Evolutionary conservation across 2,797 vertebrate genomes (phyloP).

Genomic region (Acanthopagrus latus): DNA sequence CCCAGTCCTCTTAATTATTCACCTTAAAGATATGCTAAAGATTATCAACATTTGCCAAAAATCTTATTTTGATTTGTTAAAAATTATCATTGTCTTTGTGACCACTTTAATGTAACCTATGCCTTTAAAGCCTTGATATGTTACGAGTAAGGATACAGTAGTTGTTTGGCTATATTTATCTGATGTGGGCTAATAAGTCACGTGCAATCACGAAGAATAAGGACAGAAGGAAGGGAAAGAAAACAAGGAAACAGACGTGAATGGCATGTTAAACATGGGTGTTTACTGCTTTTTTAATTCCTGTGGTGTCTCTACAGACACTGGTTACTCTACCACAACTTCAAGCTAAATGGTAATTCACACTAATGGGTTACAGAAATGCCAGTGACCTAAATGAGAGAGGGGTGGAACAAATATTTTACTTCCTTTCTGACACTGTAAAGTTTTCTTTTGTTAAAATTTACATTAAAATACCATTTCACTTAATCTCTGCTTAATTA

Average conservation of each 20-base stretch:
- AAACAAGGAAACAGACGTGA: not conserved
- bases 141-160: no score
- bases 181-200: not conserved
- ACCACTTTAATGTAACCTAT: no score
- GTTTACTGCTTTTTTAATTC: slow-evolving; percentile 18
- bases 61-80: not conserved
- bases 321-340: not conserved
- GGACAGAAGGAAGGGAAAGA: not conserved
- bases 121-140: not conserved
- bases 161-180: not conserved
- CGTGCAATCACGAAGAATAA: not conserved
- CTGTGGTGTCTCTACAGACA: slow-evolving; percentile 5
- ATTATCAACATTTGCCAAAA: not conserved
- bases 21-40: not conserved
- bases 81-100: not conserved
- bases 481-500: not conserved
- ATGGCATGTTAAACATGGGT: not conserved
- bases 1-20: not conserved
- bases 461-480: not conserved
- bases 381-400: not conserved
- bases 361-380: slow-evolving; percentile 8
- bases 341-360: not conserved
- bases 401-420: not conserved
- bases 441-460: not conserved
- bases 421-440: slow-evolving; percentile 4